Percentiles rank a stretch among this genome's conserved stretches.
These are phyloP conservation scores for Aplysia californica DNA, from an alignment of 1,140 invertebrate species.

Conservation along the genomic window DNA sequence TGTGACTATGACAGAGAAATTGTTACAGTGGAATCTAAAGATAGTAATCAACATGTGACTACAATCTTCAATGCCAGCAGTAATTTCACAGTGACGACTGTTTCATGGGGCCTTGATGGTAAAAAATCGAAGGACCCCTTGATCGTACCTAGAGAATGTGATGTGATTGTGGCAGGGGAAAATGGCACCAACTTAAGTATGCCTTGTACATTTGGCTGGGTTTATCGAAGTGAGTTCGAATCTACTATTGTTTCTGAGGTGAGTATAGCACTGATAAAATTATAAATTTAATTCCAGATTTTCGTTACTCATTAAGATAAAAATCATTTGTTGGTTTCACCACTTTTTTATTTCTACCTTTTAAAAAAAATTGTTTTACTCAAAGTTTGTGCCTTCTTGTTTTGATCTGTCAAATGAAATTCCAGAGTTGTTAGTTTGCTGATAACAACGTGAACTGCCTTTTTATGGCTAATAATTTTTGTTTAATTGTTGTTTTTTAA, in stretches of 20 bases:
- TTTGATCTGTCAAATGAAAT: not conserved
- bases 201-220: slow-evolving; percentile 11
- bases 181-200: slow-evolving; percentile 8
- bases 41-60: not conserved
- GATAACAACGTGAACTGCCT: not conserved
- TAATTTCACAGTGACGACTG: not conserved
- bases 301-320: not conserved
- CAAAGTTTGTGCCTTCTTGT: not conserved
- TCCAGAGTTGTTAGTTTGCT: not conserved
- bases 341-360: not conserved
- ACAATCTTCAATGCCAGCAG: not conserved
- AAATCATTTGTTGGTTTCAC: not conserved
- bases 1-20: slow-evolving; percentile 22
- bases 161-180: not conserved
- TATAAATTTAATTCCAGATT: not conserved
- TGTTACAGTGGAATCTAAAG: not conserved
- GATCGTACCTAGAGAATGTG: not conserved
- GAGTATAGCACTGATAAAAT: not conserved
- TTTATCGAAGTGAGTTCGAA: slow-evolving; percentile 5
- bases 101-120: not conserved
- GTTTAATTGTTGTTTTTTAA: too few species aligned
- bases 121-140: not conserved
- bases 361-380: not conserved
- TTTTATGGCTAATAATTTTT: not conserved
- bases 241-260: slow-evolving; percentile 28